Percentiles rank a stretch among this genome's conserved stretches.
phyloP scores from a whole-genome alignment of 2,888 invertebrate genomes.

The Habrosyne pyritoides region DNA sequence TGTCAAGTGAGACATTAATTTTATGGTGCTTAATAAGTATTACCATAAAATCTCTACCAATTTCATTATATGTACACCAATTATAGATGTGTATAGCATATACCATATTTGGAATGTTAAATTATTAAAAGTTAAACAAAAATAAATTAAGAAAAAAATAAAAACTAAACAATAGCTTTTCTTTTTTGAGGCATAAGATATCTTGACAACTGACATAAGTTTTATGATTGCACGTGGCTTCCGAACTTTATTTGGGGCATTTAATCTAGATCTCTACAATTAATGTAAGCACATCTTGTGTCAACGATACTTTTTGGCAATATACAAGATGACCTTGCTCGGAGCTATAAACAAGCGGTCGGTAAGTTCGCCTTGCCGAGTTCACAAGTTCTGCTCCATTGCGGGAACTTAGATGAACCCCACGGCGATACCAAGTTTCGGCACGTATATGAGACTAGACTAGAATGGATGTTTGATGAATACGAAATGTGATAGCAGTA shows the following conservation, averaged over 20 bases:
- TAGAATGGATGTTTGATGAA: slow-evolving; percentile 74
- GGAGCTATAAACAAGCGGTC: slow-evolving; percentile 62
- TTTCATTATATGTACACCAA: too few relatives aligned
- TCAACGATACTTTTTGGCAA: slow-evolving; percentile 26
- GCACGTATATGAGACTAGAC: slow-evolving; percentile 68
- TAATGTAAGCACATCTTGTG: neutral
- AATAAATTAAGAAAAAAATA: too few relatives aligned
- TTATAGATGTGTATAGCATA: too few relatives aligned
- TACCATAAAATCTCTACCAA: too few relatives aligned
- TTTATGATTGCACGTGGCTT: slow-evolving; percentile 7
- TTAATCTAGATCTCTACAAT: neutral
- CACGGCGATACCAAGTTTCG: slow-evolving; percentile 64
- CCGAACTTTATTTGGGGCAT: neutral
- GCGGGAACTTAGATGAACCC: slow-evolving; percentile 71
- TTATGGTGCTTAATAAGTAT: too few relatives aligned
- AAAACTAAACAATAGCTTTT: too few relatives aligned
- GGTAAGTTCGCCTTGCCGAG: slow-evolving; percentile 56
- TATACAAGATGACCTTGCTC: slow-evolving; percentile 50
- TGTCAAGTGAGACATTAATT: too few relatives aligned
- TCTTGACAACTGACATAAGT: slow-evolving; percentile 19
- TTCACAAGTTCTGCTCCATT: slow-evolving; percentile 64
- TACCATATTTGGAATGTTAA: too few relatives aligned
- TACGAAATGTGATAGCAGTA: slow-evolving; percentile 59
- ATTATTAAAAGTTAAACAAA: too few relatives aligned
- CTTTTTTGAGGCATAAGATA: too few relatives aligned